Conservation (phyloP, 2,113 vertebrate genomes). For the Microcebus jonahi region DNA sequence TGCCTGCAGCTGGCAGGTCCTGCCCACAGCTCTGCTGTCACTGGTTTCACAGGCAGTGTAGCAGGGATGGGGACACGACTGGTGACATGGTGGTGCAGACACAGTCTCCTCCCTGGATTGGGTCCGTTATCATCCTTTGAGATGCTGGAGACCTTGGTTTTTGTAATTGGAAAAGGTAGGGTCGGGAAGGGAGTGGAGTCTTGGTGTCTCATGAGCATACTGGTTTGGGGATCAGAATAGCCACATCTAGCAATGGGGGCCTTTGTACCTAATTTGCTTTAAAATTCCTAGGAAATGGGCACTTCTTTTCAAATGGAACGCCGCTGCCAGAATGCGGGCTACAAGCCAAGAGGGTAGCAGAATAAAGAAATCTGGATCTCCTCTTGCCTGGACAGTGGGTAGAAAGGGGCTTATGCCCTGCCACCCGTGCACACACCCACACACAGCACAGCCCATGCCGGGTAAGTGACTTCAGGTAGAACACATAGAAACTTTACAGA, state of each 20-base stretch:
- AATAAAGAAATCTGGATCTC: neutral
- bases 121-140: neutral
- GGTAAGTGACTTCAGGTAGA: neutral
- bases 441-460: neutral
- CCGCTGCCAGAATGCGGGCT: neutral
- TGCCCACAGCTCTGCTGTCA: neutral
- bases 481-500: neutral
- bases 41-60: neutral
- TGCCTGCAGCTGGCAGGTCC: neutral
- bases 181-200: neutral
- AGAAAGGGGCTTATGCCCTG: neutral
- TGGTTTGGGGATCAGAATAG: neutral
- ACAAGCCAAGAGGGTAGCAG: neutral
- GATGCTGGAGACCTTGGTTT: neutral
- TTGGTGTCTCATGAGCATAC: neutral
- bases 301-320: neutral
- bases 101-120: neutral
- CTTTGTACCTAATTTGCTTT: neutral
- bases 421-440: neutral
- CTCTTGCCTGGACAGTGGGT: neutral
- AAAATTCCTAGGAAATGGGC: neutral
- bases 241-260: neutral
- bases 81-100: neutral
- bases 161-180: neutral
- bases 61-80: rapidly evolving